A percentile compares a stretch with the other conserved stretches of the same genome.
These are phyloP conservation scores for Xanthostigma xanthostigma DNA, from an alignment of 2,888 invertebrate genomes.

Conservation along the genomic window DNA sequence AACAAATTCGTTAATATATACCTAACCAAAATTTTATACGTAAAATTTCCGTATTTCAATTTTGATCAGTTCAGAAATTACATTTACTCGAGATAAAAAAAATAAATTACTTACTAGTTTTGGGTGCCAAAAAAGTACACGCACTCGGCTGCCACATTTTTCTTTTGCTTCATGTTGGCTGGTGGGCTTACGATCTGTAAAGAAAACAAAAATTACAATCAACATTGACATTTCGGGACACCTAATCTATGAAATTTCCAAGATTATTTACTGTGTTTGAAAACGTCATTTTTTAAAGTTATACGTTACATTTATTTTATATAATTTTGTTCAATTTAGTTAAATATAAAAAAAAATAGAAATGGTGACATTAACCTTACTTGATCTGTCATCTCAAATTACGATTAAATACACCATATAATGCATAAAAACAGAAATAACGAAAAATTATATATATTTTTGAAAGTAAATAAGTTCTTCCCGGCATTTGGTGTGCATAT, in stretches of 20 bases:
- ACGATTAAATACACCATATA: too few species aligned
- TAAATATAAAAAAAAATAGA: too few species aligned
- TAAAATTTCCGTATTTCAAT: background rate
- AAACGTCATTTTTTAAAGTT: background rate
- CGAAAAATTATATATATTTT: background rate
- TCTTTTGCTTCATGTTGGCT: slow-evolving; percentile 60
- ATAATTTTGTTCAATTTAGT: background rate
- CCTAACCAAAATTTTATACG: background rate
- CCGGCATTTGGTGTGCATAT: background rate
- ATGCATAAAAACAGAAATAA: too few species aligned
- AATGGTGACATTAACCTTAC: too few species aligned
- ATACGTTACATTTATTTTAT: background rate
- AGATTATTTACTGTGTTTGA: background rate
- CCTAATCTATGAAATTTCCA: background rate
- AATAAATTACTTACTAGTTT: slow-evolving; percentile 67
- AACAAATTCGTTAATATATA: background rate
- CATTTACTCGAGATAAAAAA: slow-evolving; percentile 3
- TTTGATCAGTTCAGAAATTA: background rate
- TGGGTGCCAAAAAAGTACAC: slow-evolving; percentile 92
- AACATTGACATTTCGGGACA: background rate
- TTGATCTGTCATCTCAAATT: too few species aligned
- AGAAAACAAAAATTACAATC: slow-evolving; percentile 17
- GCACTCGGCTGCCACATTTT: slow-evolving; percentile 60
- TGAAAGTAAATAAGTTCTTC: background rate
- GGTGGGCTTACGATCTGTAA: slow-evolving; percentile 70